Base-by-base conservation (phyloP, 2,888 invertebrate species). In the Chrysodeixis includens region DNA sequence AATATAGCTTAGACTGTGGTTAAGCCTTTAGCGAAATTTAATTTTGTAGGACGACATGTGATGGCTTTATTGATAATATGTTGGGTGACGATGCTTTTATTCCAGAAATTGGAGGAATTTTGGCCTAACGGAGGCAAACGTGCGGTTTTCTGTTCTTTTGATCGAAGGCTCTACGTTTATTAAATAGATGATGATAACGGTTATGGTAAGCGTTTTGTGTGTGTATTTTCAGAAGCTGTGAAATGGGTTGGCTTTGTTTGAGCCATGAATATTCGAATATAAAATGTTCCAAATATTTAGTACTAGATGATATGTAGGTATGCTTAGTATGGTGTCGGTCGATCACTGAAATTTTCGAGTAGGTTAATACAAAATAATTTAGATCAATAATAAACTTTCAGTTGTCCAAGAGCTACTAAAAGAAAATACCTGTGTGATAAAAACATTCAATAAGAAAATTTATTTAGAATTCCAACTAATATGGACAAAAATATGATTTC, bases 41-140 rank as follows among this genome's bases (percentile, higher is more conserved):
- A 83, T 85, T 88, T 86, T 83, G 82, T 66, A 74, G 65, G 73
- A 70, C 76, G 74, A 78, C 71, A 68, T 79, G 69, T 74, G 76
- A 78, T 78, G 64, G 69, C 71, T 71, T 64, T 74, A 81, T 78
- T 77, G 83, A 77, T 73, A 83, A 81, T 82, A 82, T 82, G 74
- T 78, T 74, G 63, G 72, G 71, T 83, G 81, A 82, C 79, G 73
- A 56, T 66, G 78, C 80, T 76, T 70, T 80, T 81, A 83, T 82
- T 61, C 64, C 22, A 32, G 30, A 57, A 66, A 63, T 65, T 30
- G 57, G 64, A 61, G 77, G 76, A 74, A 77, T 83, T 69, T 74
- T 56, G 53, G 61, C 65, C 72, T 59, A 66, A 69, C 69, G 82
- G 82, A 86, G 81, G 69, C 73, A 74, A 54, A 52, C 71, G 74